Evolutionary conservation across 2,888 invertebrate species (phyloP).

Genomic region (Boloria selene): DNA sequence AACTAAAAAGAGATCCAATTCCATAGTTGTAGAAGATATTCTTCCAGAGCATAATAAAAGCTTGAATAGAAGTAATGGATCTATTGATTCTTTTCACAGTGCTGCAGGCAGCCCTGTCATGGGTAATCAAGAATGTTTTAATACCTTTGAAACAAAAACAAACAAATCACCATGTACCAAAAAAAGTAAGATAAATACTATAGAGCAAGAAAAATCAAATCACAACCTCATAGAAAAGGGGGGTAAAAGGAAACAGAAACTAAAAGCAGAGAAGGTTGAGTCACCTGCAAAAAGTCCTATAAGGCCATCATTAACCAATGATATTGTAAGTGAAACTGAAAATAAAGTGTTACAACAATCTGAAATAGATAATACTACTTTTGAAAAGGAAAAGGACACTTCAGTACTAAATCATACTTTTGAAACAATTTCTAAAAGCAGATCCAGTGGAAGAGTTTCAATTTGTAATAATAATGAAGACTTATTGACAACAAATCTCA

Average conservation of each 20-base stretch:
- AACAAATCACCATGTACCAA: neutral
- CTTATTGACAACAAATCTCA: slow-evolving; percentile 1
- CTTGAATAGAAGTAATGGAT: slow-evolving; percentile 51
- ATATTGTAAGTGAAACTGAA: slow-evolving; percentile 4
- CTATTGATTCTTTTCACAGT: slow-evolving; percentile 68
- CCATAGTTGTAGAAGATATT: slow-evolving; percentile 45
- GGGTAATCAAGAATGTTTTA: slow-evolving; percentile 1
- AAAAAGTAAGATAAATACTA: slow-evolving; percentile 9
- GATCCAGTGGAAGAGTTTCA: slow-evolving; percentile 1
- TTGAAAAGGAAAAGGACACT: slow-evolving; percentile 14
- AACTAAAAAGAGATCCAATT: slow-evolving; percentile 50
- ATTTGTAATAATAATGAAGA: slow-evolving; percentile 7
- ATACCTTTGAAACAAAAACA: neutral
- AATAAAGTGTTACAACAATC: neutral
- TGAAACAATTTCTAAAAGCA: slow-evolving; percentile 6
- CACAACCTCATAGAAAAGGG: slow-evolving; percentile 16
- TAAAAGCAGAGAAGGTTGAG: slow-evolving; percentile 7
- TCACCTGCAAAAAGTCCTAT: neutral
- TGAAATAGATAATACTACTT: neutral
- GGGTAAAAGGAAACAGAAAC: slow-evolving; percentile 12
- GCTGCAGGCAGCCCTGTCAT: slow-evolving; percentile 65
- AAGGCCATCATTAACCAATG: neutral
- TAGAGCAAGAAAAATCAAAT: slow-evolving; percentile 16
- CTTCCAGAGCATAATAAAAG: slow-evolving; percentile 32
- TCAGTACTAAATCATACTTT: slow-evolving; percentile 1